Percentiles rank a stretch among this genome's conserved stretches.
These are phyloP conservation scores for Malurus leucopterus DNA, from an alignment of 2,797 vertebrate genomes.

Conservation along the genomic window DNA sequence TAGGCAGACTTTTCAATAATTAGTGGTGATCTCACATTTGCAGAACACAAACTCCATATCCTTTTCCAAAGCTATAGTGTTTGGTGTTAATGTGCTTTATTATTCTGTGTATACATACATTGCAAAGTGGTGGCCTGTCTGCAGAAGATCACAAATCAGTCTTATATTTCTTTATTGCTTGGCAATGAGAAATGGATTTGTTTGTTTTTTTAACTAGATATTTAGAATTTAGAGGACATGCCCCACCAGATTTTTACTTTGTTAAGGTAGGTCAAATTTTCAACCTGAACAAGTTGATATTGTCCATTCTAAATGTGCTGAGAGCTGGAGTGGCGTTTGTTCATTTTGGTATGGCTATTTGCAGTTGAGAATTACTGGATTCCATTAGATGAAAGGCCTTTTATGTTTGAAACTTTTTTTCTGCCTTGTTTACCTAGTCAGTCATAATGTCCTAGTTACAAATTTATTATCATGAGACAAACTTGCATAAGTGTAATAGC, in stretches of 20 bases:
- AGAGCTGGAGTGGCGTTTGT: constrained; percentile 54
- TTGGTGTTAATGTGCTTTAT: constrained; percentile 17
- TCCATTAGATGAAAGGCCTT: constrained; percentile 6
- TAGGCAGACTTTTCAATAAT: not conserved
- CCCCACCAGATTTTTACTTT: constrained; percentile 60
- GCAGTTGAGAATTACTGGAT: constrained; percentile 36
- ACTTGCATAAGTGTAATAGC: not conserved
- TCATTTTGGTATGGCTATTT: constrained; percentile 60
- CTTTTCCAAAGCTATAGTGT: not conserved
- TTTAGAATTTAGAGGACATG: constrained; percentile 66
- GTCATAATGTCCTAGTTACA: not conserved
- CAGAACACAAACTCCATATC: not conserved
- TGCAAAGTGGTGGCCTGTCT: constrained; percentile 39
- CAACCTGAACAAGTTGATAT: constrained; percentile 43
- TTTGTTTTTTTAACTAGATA: constrained; percentile 65
- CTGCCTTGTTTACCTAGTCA: not conserved
- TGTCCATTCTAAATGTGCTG: constrained; percentile 62
- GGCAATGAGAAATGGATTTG: constrained; percentile 63
- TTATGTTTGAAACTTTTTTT: not conserved
- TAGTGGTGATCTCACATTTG: not conserved
- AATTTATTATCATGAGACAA: not conserved
- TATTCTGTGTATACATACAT: not conserved
- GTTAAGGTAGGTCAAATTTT: constrained; percentile 60
- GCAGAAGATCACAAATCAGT: constrained; percentile 38
- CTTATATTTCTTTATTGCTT: constrained; percentile 47